phyloP scores from a whole-genome alignment of 2,797 vertebrate species.

The Enteromius mattozi region DNA sequence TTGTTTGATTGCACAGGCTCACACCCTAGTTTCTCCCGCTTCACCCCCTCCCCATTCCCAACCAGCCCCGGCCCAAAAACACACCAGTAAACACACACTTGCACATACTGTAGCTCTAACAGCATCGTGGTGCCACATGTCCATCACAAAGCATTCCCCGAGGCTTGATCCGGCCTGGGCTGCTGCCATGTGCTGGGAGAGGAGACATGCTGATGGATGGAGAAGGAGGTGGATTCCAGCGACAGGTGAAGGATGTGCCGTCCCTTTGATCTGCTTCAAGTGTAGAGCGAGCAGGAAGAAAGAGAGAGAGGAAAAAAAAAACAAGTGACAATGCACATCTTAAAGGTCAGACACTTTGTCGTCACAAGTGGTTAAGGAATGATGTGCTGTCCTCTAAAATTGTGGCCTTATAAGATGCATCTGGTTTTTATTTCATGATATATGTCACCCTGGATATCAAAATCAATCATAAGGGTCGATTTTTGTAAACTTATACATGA shows the following conservation, averaged over 20 bases:
- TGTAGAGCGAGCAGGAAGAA: constrained; percentile 80
- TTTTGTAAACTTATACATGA: too few relatives aligned
- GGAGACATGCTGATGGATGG: constrained; percentile 74
- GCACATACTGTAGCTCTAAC: constrained; percentile 1
- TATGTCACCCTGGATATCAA: background rate
- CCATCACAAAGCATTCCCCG: constrained; percentile 61
- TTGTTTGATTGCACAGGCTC: constrained; percentile 78
- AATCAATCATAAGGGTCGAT: too few relatives aligned
- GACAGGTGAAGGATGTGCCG: constrained; percentile 76
- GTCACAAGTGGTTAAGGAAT: constrained; percentile 39
- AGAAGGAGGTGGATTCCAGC: constrained; percentile 78
- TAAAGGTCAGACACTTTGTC: constrained; percentile 61
- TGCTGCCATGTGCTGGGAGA: constrained; percentile 65
- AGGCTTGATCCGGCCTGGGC: constrained; percentile 67
- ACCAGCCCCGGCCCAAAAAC: constrained; percentile 27
- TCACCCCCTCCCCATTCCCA: constrained; percentile 31
- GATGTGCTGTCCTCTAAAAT: constrained; percentile 5
- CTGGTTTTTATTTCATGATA: background rate
- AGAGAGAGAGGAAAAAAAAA: constrained; percentile 64
- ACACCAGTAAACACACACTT: constrained; percentile 48
- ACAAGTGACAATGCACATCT: constrained; percentile 50
- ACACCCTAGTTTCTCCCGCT: constrained; percentile 61
- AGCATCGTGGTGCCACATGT: constrained; percentile 68
- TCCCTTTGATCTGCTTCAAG: constrained; percentile 81
- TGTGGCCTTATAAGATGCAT: background rate